A percentile compares a stretch with the other conserved stretches of the same genome.
phyloP scores from a whole-genome alignment of 2,113 vertebrate species.

The Trematocara macrostoma region DNA sequence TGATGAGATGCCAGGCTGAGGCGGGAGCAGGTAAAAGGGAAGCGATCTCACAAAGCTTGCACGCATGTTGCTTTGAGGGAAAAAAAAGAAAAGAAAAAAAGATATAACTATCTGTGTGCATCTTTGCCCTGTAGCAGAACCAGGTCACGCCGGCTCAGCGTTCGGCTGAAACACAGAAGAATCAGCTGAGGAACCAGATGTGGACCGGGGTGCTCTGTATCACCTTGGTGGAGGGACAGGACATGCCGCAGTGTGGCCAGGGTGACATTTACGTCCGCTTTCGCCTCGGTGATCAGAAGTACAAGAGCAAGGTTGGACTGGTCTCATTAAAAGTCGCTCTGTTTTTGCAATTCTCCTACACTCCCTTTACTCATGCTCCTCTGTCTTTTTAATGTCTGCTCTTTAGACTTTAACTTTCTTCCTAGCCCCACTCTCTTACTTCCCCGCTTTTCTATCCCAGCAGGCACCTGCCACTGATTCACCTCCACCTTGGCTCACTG shows the following conservation, averaged over 20 bases:
- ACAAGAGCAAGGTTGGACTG: slow-evolving; percentile 87
- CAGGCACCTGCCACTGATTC: slow-evolving; percentile 63
- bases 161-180: slow-evolving; percentile 19
- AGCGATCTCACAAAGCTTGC: neutral
- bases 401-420: slow-evolving; percentile 31
- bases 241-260: slow-evolving; percentile 75
- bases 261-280: slow-evolving; percentile 87
- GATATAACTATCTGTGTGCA: neutral
- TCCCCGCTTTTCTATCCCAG: slow-evolving; percentile 37
- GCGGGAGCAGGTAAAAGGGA: slow-evolving; percentile 23
- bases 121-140: slow-evolving; percentile 46
- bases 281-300: slow-evolving; percentile 88
- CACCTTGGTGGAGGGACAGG: slow-evolving; percentile 86
- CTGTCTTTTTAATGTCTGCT: slow-evolving; percentile 15
- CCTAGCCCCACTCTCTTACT: slow-evolving; percentile 18
- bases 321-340: neutral
- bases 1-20: slow-evolving; percentile 38
- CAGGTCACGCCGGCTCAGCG: slow-evolving; percentile 3
- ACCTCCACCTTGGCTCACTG: slow-evolving; percentile 71
- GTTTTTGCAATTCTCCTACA: neutral
- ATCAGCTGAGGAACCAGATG: slow-evolving; percentile 78
- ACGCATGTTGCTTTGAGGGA: neutral
- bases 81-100: neutral
- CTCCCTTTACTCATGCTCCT: neutral
- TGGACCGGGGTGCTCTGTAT: slow-evolving; percentile 85